Percentiles rank a stretch among this genome's conserved stretches.
These are phyloP conservation scores for Corythoichthys haematopterus DNA, from an alignment of 2,113 vertebrate genomes.

Conservation along the genomic window DNA sequence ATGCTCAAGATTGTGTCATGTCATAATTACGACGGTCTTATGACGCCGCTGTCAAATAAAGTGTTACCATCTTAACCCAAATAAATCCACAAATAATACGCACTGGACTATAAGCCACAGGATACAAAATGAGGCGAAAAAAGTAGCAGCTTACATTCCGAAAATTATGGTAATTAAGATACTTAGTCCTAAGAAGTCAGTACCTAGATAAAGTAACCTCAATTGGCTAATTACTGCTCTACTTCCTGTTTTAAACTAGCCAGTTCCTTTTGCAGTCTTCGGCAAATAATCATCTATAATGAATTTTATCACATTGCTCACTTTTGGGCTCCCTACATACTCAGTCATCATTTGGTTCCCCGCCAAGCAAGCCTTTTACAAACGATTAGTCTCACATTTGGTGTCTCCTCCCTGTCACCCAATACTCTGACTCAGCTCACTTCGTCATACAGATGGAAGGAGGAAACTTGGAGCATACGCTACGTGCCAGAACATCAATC, in stretches of 20 bases:
- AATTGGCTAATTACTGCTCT: neutral
- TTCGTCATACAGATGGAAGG: neutral
- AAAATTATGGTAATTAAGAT: neutral
- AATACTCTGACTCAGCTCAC: conserved; percentile 46
- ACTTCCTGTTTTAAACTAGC: neutral
- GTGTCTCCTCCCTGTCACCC: conserved; percentile 31
- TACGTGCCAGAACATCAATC: conserved; percentile 17
- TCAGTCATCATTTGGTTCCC: conserved; percentile 2
- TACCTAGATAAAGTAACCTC: neutral
- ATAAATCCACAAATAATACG: too few species aligned
- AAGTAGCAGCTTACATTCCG: too few species aligned
- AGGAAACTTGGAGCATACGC: conserved; percentile 9
- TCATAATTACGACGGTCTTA: too few species aligned
- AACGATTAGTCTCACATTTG: conserved; percentile 53
- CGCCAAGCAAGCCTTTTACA: conserved; percentile 40
- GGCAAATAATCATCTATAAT: neutral
- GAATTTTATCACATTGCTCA: neutral
- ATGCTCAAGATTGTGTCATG: too few species aligned
- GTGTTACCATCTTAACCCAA: too few species aligned
- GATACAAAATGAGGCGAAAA: too few species aligned
- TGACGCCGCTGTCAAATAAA: too few species aligned
- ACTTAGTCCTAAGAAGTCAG: neutral
- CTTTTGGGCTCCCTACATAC: neutral
- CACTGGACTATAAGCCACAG: too few species aligned
- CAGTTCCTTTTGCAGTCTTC: neutral